A percentile compares a stretch with the other conserved stretches of the same genome.
phyloP scores from a whole-genome alignment of 2,797 vertebrate species.

The Podargus strigoides region DNA sequence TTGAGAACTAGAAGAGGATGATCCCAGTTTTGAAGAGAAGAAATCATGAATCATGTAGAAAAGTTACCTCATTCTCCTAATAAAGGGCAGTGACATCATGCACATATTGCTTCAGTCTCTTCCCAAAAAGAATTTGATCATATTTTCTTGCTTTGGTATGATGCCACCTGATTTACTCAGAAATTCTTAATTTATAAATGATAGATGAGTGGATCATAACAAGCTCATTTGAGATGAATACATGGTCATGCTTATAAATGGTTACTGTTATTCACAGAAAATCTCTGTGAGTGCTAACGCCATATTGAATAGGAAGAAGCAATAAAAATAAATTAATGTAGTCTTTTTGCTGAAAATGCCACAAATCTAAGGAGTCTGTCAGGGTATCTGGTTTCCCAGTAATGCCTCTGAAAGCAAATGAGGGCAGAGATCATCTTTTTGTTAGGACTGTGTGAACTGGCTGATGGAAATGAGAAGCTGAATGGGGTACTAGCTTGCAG shows the following conservation, averaged over 20 bases:
- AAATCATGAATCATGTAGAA: background rate
- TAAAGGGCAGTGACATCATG: background rate
- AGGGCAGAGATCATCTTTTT: background rate
- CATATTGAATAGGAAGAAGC: background rate
- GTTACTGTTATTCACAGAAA: background rate
- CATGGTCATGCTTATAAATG: background rate
- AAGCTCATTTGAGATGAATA: background rate
- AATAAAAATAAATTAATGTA: background rate
- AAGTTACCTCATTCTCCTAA: background rate
- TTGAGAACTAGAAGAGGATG: background rate
- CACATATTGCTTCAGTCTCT: background rate
- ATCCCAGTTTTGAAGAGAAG: constrained; percentile 1
- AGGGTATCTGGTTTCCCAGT: background rate
- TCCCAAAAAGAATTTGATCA: background rate
- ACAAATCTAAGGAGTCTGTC: background rate
- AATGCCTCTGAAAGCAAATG: background rate
- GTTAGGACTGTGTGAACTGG: background rate
- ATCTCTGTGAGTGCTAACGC: background rate
- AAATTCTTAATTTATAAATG: background rate
- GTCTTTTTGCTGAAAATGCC: background rate
- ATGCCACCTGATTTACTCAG: background rate
- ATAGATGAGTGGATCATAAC: background rate
- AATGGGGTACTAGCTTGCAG: background rate
- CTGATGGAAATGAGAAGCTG: background rate
- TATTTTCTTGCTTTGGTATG: background rate